A percentile compares a stretch with the other conserved stretches of the same genome.
phyloP scores from a whole-genome alignment of 2,888 invertebrate genomes.

The Ormyrus rosae region DNA sequence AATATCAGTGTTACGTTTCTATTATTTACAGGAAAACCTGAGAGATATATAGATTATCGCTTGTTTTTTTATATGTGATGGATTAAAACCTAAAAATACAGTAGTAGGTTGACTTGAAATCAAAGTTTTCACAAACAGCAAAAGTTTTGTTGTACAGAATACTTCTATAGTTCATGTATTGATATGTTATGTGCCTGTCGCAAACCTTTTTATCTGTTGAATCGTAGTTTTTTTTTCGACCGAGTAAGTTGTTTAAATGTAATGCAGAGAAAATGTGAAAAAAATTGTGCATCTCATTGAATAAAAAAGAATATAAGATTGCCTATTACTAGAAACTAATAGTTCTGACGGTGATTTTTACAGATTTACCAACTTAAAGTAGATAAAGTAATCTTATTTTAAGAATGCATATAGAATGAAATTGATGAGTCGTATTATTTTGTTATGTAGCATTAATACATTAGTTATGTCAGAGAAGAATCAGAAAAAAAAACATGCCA shows the following conservation, averaged over 20 bases:
- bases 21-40: constrained; percentile 25
- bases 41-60: not conserved
- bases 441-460: not conserved
- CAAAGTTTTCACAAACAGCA: constrained; percentile 6
- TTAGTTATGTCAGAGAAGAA: not conserved
- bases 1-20: constrained; percentile 13
- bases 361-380: too few relatives aligned
- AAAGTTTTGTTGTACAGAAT: not conserved
- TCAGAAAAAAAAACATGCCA: constrained; percentile 43
- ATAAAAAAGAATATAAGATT: not conserved
- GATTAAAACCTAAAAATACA: not conserved
- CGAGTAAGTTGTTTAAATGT: constrained; percentile 7
- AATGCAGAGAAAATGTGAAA: constrained; percentile 4
- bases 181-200: constrained; percentile 60
- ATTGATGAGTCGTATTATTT: too few relatives aligned
- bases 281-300: constrained; percentile 11
- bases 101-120: too few relatives aligned
- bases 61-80: too few relatives aligned
- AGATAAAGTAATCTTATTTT: too few relatives aligned
- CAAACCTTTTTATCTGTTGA: constrained; percentile 41
- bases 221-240: not conserved
- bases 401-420: too few relatives aligned
- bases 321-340: too few relatives aligned
- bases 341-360: too few relatives aligned
- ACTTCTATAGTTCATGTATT: constrained; percentile 31